These are phyloP conservation scores for Dyspetes luteomarginatus DNA, from an alignment of 2,888 invertebrate species.

Conservation along the genomic window DNA sequence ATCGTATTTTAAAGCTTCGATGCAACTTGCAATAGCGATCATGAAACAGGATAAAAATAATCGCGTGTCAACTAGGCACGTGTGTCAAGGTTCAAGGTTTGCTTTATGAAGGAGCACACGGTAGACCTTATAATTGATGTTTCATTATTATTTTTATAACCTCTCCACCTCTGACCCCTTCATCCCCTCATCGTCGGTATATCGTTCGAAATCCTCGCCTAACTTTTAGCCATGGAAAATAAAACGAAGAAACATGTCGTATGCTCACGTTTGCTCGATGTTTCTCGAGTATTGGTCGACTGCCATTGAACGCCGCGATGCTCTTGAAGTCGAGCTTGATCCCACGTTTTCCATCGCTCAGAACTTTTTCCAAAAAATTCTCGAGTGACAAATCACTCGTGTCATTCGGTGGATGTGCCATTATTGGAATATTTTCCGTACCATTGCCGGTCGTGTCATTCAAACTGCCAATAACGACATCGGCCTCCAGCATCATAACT, in stretches of 20 bases:
- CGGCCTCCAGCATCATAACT: slow-evolving; percentile 93
- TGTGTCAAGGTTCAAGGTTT: slow-evolving; percentile 37
- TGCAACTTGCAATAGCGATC: slow-evolving; percentile 41
- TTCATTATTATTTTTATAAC: not conserved
- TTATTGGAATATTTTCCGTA: slow-evolving; percentile 87
- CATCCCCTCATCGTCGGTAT: not conserved
- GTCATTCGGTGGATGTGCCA: slow-evolving; percentile 93
- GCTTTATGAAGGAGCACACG: slow-evolving; percentile 6
- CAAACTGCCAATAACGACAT: slow-evolving; percentile 89
- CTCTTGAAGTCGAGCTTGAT: slow-evolving; percentile 95
- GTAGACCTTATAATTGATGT: not conserved
- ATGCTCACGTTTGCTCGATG: slow-evolving; percentile 82
- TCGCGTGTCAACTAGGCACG: slow-evolving; percentile 11
- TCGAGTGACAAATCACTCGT: slow-evolving; percentile 90
- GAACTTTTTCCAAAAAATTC: slow-evolving; percentile 88
- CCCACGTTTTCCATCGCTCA: slow-evolving; percentile 87
- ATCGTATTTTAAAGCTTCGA: slow-evolving; percentile 23
- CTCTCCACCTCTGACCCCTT: too few relatives aligned
- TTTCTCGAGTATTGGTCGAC: slow-evolving; percentile 84
- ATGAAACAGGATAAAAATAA: slow-evolving; percentile 54
- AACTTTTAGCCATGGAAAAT: not conserved
- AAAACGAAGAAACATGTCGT: slow-evolving; percentile 1
- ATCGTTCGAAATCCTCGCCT: not conserved
- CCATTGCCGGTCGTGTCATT: slow-evolving; percentile 83
- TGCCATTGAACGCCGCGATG: slow-evolving; percentile 88